Percentiles rank a stretch among this genome's conserved stretches.
These are phyloP conservation scores for Cochlearius cochlearius DNA, from an alignment of 2,113 vertebrate genomes.

Conservation along the genomic window DNA sequence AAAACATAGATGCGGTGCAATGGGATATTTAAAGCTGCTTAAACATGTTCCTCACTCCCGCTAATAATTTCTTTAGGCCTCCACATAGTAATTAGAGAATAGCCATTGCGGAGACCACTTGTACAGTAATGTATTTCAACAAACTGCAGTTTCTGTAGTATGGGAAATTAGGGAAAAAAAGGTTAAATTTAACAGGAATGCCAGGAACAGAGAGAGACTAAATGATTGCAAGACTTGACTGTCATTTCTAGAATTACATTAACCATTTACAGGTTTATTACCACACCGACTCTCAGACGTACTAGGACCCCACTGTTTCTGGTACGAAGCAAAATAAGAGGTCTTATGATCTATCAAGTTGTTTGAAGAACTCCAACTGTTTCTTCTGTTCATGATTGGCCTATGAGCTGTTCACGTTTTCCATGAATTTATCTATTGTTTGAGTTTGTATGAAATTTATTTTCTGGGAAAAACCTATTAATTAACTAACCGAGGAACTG, in stretches of 20 bases:
- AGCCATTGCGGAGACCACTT: neutral
- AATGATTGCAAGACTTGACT: neutral
- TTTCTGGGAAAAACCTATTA: slow-evolving; percentile 58
- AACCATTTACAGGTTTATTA: neutral
- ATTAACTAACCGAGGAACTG: slow-evolving; percentile 40
- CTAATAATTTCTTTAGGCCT: neutral
- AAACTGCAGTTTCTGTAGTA: neutral
- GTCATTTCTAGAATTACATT: neutral
- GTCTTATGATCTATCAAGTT: neutral
- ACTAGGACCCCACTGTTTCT: neutral
- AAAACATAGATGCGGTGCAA: neutral
- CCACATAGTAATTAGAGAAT: neutral
- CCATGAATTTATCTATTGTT: slow-evolving; percentile 60
- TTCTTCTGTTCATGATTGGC: neutral
- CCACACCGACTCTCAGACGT: neutral
- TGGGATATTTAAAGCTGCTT: neutral
- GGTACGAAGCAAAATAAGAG: neutral
- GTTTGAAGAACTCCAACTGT: slow-evolving; percentile 4
- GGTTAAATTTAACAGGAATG: neutral
- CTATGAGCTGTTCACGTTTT: slow-evolving; percentile 24
- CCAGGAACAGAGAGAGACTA: neutral
- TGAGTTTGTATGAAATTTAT: slow-evolving; percentile 30
- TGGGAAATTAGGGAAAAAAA: neutral
- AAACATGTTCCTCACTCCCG: neutral
- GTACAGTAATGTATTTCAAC: neutral